These are phyloP conservation scores for Atta texana DNA, from an alignment of 1,140 invertebrate genomes.

Conservation along the genomic window DNA sequence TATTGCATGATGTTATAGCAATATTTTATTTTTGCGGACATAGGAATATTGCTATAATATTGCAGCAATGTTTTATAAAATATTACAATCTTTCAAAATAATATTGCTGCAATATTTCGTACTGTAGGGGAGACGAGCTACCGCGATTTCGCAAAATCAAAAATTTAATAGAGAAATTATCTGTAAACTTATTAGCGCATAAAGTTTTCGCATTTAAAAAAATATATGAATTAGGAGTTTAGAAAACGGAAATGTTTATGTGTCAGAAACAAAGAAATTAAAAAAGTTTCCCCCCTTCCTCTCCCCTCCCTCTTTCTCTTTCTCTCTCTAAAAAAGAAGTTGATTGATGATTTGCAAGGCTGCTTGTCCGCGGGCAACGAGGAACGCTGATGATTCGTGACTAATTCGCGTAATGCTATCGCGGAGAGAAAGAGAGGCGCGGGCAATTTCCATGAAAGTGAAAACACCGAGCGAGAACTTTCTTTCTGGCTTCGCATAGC, in stretches of 20 bases:
- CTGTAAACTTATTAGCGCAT: neutral
- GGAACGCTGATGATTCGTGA: conserved; percentile 53
- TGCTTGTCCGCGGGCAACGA: conserved; percentile 38
- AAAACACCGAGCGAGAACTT: conserved; percentile 86
- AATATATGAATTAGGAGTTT: neutral
- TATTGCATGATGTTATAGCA: too few species aligned
- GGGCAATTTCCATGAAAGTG: conserved; percentile 85
- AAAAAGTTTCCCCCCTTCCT: too few species aligned
- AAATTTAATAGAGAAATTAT: neutral
- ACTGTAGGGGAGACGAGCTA: neutral
- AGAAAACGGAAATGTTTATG: neutral
- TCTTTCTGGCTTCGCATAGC: conserved; percentile 82
- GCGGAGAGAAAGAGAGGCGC: conserved; percentile 16
- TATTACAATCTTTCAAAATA: too few species aligned
- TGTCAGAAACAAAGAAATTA: too few species aligned
- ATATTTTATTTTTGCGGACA: too few species aligned
- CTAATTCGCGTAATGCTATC: conserved; percentile 75
- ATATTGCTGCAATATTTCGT: too few species aligned
- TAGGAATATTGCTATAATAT: too few species aligned
- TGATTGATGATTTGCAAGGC: neutral
- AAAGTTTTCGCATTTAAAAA: neutral
- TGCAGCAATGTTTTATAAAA: too few species aligned
- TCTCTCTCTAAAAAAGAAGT: neutral
- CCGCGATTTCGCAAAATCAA: neutral
- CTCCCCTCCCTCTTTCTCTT: too few species aligned